These are phyloP conservation scores for Axea sp. DNA, from an alignment of 2,888 invertebrate species.

Conservation along the genomic window DNA sequence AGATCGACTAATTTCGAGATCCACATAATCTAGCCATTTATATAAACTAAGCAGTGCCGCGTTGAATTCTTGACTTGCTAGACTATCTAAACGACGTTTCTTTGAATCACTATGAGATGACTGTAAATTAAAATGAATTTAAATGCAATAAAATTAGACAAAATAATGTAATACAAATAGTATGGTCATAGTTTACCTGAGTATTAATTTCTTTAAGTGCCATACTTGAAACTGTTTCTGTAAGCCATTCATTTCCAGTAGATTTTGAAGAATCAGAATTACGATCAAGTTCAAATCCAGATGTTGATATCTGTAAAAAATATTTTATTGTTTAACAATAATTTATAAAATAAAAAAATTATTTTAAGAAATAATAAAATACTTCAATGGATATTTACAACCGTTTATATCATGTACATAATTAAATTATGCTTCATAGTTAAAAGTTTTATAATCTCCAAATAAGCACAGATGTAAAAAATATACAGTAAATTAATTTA, in stretches of 20 bases:
- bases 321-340: slow-evolving; percentile 1
- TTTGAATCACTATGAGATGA: slow-evolving; percentile 76
- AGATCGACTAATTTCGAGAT: slow-evolving; percentile 79
- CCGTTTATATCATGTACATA: too few species aligned
- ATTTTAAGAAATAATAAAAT: neutral
- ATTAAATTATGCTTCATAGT: too few species aligned
- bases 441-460: too few species aligned
- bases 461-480: too few species aligned
- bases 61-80: slow-evolving; percentile 80
- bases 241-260: slow-evolving; percentile 73
- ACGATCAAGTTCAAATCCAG: slow-evolving; percentile 82
- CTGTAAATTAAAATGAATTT: slow-evolving; percentile 24
- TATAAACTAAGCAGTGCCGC: slow-evolving; percentile 76
- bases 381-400: too few species aligned
- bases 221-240: slow-evolving; percentile 76
- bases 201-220: slow-evolving; percentile 70
- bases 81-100: slow-evolving; percentile 76
- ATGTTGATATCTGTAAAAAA: slow-evolving; percentile 81
- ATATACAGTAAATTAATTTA: too few species aligned
- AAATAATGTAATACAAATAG: neutral
- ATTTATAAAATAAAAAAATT: slow-evolving; percentile 1
- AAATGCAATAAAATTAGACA: neutral
- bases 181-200: slow-evolving; percentile 47
- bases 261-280: slow-evolving; percentile 72
- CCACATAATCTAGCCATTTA: slow-evolving; percentile 80